These are phyloP conservation scores for Tragopan temminckii DNA, from an alignment of 2,797 vertebrate genomes.

Conservation along the genomic window DNA sequence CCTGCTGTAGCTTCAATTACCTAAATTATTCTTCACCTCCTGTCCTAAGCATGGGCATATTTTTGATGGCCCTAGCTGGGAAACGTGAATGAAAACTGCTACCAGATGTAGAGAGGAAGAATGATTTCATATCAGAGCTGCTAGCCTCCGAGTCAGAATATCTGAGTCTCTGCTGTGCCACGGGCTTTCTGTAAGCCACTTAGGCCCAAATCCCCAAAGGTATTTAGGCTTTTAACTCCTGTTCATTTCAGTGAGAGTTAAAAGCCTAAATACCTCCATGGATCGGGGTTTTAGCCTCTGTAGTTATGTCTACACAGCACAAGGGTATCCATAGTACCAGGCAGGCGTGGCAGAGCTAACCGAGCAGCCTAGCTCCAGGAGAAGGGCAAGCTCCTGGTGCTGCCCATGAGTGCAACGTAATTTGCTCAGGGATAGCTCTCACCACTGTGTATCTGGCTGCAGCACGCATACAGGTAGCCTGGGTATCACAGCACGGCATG, in stretches of 20 bases:
- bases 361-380: not conserved
- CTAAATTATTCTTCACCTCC: slow-evolving; percentile 74
- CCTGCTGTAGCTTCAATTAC: slow-evolving; percentile 74
- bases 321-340: not conserved
- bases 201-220: slow-evolving; percentile 70
- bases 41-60: slow-evolving; percentile 63
- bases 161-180: slow-evolving; percentile 51
- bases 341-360: not conserved
- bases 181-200: slow-evolving; percentile 70
- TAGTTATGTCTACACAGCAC: slow-evolving; percentile 47
- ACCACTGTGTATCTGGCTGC: not conserved
- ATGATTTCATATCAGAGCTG: slow-evolving; percentile 13
- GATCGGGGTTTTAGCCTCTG: slow-evolving; percentile 30
- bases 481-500: not conserved
- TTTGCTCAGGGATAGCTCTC: not conserved
- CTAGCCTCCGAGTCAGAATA: slow-evolving; percentile 33
- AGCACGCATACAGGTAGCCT: not conserved
- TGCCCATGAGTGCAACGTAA: not conserved
- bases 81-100: slow-evolving; percentile 71
- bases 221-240: slow-evolving; percentile 76
- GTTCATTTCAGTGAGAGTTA: slow-evolving; percentile 67
- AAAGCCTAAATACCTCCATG: slow-evolving; percentile 60
- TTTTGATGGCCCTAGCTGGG: slow-evolving; percentile 61
- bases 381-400: not conserved
- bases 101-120: slow-evolving; percentile 69